Evolutionary conservation across 2,797 vertebrate genomes (phyloP), one percentile per base, ranked within the genome.

Genomic region (Melopsittacus undulatus): DNA sequence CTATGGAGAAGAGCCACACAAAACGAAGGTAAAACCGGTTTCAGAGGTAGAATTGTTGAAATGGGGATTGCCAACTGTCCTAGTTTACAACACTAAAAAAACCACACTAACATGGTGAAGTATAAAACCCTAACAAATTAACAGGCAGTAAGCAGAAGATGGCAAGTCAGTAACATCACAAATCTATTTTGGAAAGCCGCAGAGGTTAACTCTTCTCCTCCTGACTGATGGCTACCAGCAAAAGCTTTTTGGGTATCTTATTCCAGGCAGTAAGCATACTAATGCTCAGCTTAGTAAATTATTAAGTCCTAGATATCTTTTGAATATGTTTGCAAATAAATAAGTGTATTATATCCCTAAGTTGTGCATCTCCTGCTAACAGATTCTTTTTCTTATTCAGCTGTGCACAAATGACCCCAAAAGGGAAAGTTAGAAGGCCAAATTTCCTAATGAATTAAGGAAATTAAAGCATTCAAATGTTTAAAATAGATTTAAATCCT

Each of bases 101-200:
- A 1, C 0, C 26, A 51, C 40, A 61, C 3, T 10, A 36, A 15
- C 17, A 23, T 0, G 5, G 6, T 24, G 36, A 1, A 5, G 10
- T 26, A 23, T 21, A 66, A 43, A 86, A 18, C 3, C 29, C 7
- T 11, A 29, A 73, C 1, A 26, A 69, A 29, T 26, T 29, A 64
- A n/a, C 19, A 43, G 24, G 38, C 8, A 45, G 17, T 3, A 2
- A 3, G 42, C 12, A 70, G 30, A 70, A 64, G 3, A 32, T 2
- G 4, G 15, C 38, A 86, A 69, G 6, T 15, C 11, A 48, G 23
- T 10, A 78, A 4, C 42, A 78, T 5, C 32, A 52, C 22, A 61
- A 27, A 46, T 23, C 17, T 48, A 13, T 52, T 87, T 46, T 5
- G 5, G 49, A 76, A 42, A 73, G 59, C 49, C 32, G 21, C 23